phyloP scores from a whole-genome alignment of 2,797 vertebrate genomes.

The Brachyalestes nurse region DNA sequence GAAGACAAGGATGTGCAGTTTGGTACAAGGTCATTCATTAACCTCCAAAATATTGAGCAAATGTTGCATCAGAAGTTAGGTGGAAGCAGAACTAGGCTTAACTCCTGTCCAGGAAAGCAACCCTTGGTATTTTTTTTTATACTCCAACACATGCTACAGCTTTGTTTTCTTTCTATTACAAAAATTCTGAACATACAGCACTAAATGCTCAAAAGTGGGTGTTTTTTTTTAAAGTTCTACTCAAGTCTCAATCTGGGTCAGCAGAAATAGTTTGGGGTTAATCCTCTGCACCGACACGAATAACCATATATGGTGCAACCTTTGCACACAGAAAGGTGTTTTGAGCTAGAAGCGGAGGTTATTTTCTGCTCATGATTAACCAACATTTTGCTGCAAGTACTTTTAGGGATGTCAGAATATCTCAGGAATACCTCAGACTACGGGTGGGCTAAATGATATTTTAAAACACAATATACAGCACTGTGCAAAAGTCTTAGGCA shows the following conservation, averaged over 20 bases:
- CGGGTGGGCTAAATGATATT: not conserved
- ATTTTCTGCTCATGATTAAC: constrained; percentile 5
- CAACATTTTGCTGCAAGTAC: not conserved
- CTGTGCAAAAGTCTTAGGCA: too few relatives aligned
- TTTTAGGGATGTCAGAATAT: not conserved
- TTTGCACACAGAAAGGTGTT: constrained; percentile 26
- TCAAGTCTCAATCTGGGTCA: constrained; percentile 32
- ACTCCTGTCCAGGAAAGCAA: too few relatives aligned
- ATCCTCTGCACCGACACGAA: constrained; percentile 34
- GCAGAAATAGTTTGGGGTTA: constrained; percentile 33
- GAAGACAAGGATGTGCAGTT: too few relatives aligned
- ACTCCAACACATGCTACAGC: too few relatives aligned
- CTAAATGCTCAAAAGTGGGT: not conserved
- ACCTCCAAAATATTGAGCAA: too few relatives aligned
- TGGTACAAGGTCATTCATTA: too few relatives aligned
- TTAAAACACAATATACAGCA: not conserved
- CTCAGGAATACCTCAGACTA: not conserved
- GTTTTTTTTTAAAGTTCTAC: not conserved
- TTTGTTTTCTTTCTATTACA: too few relatives aligned
- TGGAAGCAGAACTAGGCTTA: too few relatives aligned
- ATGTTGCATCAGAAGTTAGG: too few relatives aligned
- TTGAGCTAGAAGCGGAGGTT: not conserved
- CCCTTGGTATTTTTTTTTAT: too few relatives aligned
- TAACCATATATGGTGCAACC: constrained; percentile 31
- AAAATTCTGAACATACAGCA: not conserved